Evolutionary conservation across 2,113 vertebrate species (phyloP).

Genomic region (Lasiurus borealis): DNA sequence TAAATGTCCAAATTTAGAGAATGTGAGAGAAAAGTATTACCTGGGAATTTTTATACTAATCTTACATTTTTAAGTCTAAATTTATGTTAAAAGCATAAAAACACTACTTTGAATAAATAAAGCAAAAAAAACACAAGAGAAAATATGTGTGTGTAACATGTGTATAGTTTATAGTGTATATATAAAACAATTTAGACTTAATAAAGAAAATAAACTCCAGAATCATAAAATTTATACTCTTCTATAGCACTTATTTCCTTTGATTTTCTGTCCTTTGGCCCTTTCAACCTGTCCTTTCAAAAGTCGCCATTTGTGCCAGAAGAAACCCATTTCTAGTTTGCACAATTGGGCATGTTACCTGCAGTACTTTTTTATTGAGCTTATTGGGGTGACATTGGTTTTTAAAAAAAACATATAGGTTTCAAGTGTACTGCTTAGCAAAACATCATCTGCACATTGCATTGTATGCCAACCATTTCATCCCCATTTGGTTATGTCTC

Average conservation of each 20-base stretch:
- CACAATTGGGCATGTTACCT: background rate
- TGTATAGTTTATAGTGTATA: background rate
- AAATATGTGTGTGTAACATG: background rate
- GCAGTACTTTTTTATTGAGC: background rate
- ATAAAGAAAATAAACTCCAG: background rate
- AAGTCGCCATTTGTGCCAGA: background rate
- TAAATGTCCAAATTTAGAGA: conserved; percentile 29
- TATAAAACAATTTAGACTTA: background rate
- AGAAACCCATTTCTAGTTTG: conserved; percentile 48
- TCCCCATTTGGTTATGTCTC: too few species aligned
- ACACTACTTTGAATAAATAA: background rate
- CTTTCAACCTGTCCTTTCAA: background rate
- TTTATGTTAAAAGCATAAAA: conserved; percentile 39
- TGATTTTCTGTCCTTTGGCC: background rate
- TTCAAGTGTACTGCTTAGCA: too few species aligned
- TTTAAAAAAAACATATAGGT: too few species aligned
- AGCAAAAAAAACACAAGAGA: background rate
- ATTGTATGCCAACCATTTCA: too few species aligned
- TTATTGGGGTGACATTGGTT: too few species aligned
- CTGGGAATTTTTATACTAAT: background rate
- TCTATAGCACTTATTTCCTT: background rate
- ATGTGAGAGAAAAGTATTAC: background rate
- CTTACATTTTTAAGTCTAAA: conserved; percentile 34
- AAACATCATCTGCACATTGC: too few species aligned
- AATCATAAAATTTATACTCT: conserved; percentile 14